Evolutionary conservation across 2,113 vertebrate genomes (phyloP).

Genomic region (Leucopsar rothschildi): DNA sequence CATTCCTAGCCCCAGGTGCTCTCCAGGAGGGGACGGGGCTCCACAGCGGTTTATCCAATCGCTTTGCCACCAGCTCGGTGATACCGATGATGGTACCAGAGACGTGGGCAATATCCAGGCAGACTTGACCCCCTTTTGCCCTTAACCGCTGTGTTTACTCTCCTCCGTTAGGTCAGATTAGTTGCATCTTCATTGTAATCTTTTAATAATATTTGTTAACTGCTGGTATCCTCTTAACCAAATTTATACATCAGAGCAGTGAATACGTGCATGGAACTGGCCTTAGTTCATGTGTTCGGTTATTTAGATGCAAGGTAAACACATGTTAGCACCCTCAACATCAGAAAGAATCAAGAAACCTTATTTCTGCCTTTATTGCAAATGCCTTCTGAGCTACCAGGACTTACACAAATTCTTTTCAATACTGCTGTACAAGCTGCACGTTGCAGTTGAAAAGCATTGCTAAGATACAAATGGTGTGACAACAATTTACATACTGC

Average conservation of each 20-base stretch:
- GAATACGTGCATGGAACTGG: rapidly evolving
- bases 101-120: conserved; percentile 3
- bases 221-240: neutral
- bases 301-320: neutral
- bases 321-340: neutral
- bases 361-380: neutral
- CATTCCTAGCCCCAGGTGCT: rapidly evolving
- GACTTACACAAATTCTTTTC: neutral
- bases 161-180: neutral
- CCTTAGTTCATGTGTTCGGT: neutral
- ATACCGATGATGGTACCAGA: neutral
- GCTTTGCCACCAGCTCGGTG: neutral
- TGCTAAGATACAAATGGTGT: neutral
- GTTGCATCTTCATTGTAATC: neutral
- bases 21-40: neutral
- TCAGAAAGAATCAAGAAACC: neutral
- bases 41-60: neutral
- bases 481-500: neutral
- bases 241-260: rapidly evolving
- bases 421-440: neutral
- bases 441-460: neutral
- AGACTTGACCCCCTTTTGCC: conserved; percentile 9
- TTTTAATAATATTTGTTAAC: neutral
- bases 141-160: neutral
- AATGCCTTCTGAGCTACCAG: neutral